Base-by-base conservation (phyloP, 2,797 vertebrate genomes). In the Ciconia nigra region DNA sequence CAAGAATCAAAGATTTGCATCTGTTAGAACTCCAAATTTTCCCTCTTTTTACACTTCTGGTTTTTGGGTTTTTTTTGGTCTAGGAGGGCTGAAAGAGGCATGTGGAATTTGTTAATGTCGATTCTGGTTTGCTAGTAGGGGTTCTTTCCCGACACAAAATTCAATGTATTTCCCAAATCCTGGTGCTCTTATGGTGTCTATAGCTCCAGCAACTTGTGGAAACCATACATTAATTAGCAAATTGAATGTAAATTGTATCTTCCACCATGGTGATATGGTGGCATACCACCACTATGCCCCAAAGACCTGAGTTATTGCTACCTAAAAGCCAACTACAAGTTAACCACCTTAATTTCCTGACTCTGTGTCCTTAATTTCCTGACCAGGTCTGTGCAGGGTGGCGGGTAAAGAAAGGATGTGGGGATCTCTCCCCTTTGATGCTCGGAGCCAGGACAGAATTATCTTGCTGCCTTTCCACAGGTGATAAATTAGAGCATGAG, bases 1-100 rank as follows among this genome's bases (percentile, higher is more conserved):
- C 95, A 95, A 91, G 95, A 94, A 90, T 81, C 71, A 71, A 80
- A 92, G 72, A 92, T 91, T 89, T 55, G 20, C 96, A 92, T 96
- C 82, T 97, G 93, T 95, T 93, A 96, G 72, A 92, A 85, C 82
- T 93, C 83, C 87, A 83, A 41, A 87, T 78, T 92, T 93, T 84
- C 59, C 65, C 33, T 88, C 63, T 92, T 91, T 91, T 73, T 89
- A 76, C 49, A 37, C n/a, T 76, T 83, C 39, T 39, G n/a, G n/a
- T 55, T 57, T 57, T 22, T n/a, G n/a, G n/a, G n/a, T 57, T 85
- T 82, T 69, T 81, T 90, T 83, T 29, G 24, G 83, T 83, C 92
- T 83, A 74, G 83, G 61, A 95, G 65, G 55, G 39, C 80, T 92
- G 66, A 71, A 47, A 52, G 87, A 92, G 51, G 17, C 47, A 24